Conservation (phyloP, 2,113 vertebrate species). For the Scophthalmus maximus region DNA sequence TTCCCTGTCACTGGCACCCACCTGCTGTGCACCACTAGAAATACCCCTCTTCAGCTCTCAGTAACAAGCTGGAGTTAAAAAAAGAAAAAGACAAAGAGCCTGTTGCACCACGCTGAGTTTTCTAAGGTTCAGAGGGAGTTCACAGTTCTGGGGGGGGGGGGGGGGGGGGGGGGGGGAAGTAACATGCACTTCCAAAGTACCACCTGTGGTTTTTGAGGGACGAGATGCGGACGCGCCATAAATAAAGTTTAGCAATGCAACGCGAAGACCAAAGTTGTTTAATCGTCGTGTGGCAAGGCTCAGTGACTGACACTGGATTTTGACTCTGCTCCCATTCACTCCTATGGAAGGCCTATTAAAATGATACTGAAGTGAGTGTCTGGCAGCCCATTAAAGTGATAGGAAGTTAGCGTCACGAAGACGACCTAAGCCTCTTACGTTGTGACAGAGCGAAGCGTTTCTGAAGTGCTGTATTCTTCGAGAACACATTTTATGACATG, state of each 20-base stretch:
- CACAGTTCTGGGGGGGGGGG: conserved; percentile 10
- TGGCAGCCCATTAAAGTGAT: conserved; percentile 73
- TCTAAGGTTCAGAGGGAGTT: conserved; percentile 61
- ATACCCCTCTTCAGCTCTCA: conserved; percentile 33
- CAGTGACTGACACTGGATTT: conserved; percentile 57
- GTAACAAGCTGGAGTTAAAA: conserved; percentile 46
- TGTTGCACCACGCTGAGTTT: conserved; percentile 30
- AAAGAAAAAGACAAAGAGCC: too few species aligned
- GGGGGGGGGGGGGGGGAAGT: neutral
- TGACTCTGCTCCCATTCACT: conserved; percentile 38
- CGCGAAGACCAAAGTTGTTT: conserved; percentile 33
- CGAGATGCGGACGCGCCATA: neutral
- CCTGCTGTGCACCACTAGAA: conserved; percentile 33
- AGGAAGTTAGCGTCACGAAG: conserved; percentile 64
- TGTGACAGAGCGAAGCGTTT: conserved; percentile 61
- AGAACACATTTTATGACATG: conserved; percentile 59
- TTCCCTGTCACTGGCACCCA: conserved; percentile 34
- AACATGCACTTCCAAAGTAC: conserved; percentile 17
- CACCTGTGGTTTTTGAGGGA: conserved; percentile 49
- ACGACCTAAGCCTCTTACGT: conserved; percentile 66
- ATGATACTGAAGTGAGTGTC: conserved; percentile 73
- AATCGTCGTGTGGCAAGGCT: conserved; percentile 36
- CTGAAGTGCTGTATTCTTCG: conserved; percentile 55
- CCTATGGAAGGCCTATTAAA: conserved; percentile 75
- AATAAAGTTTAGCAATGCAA: conserved; percentile 26